Conservation (phyloP, 2,797 vertebrate species). For the Oreonectes daqikongensis region DNA sequence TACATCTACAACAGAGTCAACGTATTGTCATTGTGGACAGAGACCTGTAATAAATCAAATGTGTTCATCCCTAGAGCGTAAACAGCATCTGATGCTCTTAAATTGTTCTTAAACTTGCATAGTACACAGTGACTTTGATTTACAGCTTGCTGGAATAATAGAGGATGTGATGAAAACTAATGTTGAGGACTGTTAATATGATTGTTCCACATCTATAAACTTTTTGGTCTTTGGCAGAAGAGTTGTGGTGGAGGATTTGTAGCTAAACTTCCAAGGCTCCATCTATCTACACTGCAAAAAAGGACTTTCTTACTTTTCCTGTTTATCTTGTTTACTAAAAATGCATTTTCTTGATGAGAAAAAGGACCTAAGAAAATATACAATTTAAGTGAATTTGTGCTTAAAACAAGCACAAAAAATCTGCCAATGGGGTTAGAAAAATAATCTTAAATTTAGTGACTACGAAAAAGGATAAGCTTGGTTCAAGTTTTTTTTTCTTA, state of each 20-base stretch:
- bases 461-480: no score
- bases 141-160: conserved; percentile 6
- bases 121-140: conserved; percentile 5
- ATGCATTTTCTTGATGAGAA: no score
- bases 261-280: conserved; percentile 24
- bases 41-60: not conserved
- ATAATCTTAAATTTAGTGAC: no score
- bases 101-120: conserved; percentile 13
- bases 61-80: conserved; percentile 12
- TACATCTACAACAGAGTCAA: not conserved
- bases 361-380: no score
- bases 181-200: conserved; percentile 44
- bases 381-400: no score
- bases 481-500: no score
- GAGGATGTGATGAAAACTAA: conserved; percentile 37
- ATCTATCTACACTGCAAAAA: no score
- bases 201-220: conserved; percentile 35
- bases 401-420: no score
- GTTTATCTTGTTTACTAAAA: no score
- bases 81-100: conserved; percentile 15
- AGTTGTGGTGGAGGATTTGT: conserved; percentile 23
- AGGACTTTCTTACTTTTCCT: no score
- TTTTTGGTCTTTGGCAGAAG: conserved; percentile 13
- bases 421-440: no score
- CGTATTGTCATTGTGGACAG: conserved; percentile 9